phyloP scores from a whole-genome alignment of 2,797 vertebrate species.

The Corythornis leucogaster region DNA sequence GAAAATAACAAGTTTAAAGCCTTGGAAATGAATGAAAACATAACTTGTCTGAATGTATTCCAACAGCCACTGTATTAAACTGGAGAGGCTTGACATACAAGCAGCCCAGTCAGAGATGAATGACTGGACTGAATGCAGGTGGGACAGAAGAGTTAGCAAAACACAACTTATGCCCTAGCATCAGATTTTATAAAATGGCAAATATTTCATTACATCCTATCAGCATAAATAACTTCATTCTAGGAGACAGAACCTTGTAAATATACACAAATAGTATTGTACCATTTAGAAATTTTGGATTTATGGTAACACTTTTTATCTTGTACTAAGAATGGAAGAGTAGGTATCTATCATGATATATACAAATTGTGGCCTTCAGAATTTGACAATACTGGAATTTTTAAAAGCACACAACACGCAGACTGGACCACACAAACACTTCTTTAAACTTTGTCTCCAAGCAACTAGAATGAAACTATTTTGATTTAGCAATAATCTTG shows the following conservation, averaged over 20 bases:
- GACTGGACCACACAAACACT: not conserved
- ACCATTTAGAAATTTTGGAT: not conserved
- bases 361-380: not conserved
- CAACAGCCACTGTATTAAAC: not conserved
- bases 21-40: not conserved
- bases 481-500: not conserved
- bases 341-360: not conserved
- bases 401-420: not conserved
- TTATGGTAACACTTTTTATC: not conserved
- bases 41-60: not conserved
- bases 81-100: not conserved
- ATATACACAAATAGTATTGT: not conserved
- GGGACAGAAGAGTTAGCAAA: not conserved
- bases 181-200: not conserved
- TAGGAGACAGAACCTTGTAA: not conserved
- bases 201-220: not conserved
- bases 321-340: not conserved
- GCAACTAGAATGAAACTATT: not conserved
- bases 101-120: not conserved
- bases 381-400: not conserved
- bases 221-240: not conserved
- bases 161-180: not conserved
- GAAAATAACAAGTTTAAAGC: not conserved
- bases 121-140: not conserved
- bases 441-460: not conserved